Conservation (phyloP, 1,140 invertebrate genomes). For the Anastatus disparis region DNA sequence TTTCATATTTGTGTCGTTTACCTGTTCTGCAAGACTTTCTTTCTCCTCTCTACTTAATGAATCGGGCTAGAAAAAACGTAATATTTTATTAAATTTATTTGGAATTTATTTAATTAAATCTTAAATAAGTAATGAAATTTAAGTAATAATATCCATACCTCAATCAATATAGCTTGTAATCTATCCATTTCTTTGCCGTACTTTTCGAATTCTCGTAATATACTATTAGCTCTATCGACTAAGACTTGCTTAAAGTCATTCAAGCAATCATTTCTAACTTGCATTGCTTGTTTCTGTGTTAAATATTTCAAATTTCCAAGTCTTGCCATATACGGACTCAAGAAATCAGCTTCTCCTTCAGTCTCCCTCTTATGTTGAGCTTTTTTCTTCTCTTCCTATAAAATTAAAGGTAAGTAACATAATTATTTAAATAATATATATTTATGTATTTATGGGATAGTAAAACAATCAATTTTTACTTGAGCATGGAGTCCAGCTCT, state of each 20-base stretch:
- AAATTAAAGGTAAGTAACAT: neutral
- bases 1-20: slow-evolving; percentile 59
- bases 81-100: too few relatives aligned
- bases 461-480: slow-evolving; percentile 46
- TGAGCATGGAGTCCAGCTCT: slow-evolving; percentile 58
- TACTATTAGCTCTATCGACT: slow-evolving; percentile 66
- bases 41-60: slow-evolving; percentile 60
- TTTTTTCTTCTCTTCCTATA: slow-evolving; percentile 58
- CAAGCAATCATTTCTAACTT: slow-evolving; percentile 65
- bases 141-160: slow-evolving; percentile 43
- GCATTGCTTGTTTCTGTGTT: slow-evolving; percentile 57
- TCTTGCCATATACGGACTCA: slow-evolving; percentile 70
- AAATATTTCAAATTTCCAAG: slow-evolving; percentile 60
- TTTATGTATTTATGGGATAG: too few relatives aligned
- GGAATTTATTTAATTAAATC: too few relatives aligned
- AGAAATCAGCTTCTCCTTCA: slow-evolving; percentile 64
- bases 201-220: slow-evolving; percentile 67
- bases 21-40: slow-evolving; percentile 57
- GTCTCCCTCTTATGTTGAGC: slow-evolving; percentile 55
- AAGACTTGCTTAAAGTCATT: slow-evolving; percentile 68
- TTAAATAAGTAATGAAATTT: too few relatives aligned
- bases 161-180: slow-evolving; percentile 44
- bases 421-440: neutral
- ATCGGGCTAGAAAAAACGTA: slow-evolving; percentile 50
- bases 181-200: slow-evolving; percentile 42